A percentile compares a stretch with the other conserved stretches of the same genome.
phyloP scores from a whole-genome alignment of 1,140 invertebrate species.

The Mizuhopecten yessoensis region DNA sequence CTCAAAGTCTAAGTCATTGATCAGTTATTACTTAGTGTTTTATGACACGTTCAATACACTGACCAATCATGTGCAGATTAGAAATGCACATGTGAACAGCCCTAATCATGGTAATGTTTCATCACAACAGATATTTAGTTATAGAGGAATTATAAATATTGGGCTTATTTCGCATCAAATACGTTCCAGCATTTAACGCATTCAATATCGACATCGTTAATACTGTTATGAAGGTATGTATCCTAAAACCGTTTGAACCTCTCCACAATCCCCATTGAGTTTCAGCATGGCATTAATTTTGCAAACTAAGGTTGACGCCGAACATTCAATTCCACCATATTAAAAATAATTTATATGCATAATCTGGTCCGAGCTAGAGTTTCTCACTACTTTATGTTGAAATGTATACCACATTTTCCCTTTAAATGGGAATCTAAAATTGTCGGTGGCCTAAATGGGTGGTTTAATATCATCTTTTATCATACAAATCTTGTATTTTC shows the following conservation, averaged over 20 bases:
- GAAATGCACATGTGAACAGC: too few species aligned
- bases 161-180: not conserved
- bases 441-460: conserved; percentile 36
- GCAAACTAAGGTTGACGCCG: not conserved
- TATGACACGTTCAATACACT: too few species aligned
- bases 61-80: too few species aligned
- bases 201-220: not conserved
- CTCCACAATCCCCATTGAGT: not conserved
- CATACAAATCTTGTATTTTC: conserved; percentile 35
- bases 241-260: conserved; percentile 14
- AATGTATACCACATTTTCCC: conserved; percentile 27
- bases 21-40: too few species aligned
- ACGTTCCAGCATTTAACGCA: not conserved
- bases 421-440: conserved; percentile 35
- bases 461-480: conserved; percentile 25
- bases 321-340: conserved; percentile 27
- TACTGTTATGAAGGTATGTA: not conserved
- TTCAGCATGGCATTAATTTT: conserved; percentile 38
- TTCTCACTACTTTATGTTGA: conserved; percentile 18
- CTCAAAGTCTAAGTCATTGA: too few species aligned
- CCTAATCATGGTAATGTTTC: too few species aligned
- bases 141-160: too few species aligned
- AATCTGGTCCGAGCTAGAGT: conserved; percentile 30
- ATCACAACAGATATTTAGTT: too few species aligned
- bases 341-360: conserved; percentile 40